These are phyloP conservation scores for Thymelicus sylvestris DNA, from an alignment of 2,888 invertebrate species.

Conservation along the genomic window DNA sequence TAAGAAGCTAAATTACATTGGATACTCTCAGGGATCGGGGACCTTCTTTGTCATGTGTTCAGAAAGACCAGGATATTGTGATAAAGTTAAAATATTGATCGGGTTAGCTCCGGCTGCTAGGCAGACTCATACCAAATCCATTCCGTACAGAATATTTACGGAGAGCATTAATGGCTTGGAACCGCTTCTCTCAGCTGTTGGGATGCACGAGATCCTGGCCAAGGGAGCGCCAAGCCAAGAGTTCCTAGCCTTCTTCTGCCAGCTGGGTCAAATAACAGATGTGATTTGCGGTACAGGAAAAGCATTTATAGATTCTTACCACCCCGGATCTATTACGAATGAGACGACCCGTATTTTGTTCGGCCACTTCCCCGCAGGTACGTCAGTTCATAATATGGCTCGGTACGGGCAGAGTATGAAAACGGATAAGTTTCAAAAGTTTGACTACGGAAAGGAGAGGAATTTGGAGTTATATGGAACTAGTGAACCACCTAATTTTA, in stretches of 20 bases:
- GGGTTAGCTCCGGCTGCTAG: constrained; percentile 86
- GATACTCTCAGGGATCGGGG: constrained; percentile 91
- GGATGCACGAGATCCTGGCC: constrained; percentile 58
- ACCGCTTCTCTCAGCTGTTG: constrained; percentile 46
- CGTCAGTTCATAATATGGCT: constrained; percentile 61
- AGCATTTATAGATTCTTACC: constrained; percentile 55
- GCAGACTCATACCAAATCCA: constrained; percentile 70
- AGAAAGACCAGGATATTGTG: constrained; percentile 86
- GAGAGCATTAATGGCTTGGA: constrained; percentile 47
- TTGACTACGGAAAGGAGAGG: constrained; percentile 58
- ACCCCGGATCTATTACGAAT: constrained; percentile 61
- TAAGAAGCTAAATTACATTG: constrained; percentile 78
- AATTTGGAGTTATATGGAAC: constrained; percentile 61
- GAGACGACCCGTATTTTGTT: constrained; percentile 55
- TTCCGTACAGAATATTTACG: constrained; percentile 47
- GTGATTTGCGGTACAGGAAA: constrained; percentile 50
- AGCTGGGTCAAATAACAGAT: constrained; percentile 50
- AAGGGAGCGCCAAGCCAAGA: constrained; percentile 60
- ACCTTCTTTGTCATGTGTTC: constrained; percentile 87
- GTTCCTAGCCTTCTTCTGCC: constrained; percentile 61
- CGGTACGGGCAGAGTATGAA: constrained; percentile 64
- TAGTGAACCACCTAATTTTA: constrained; percentile 59
- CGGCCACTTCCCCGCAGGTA: constrained; percentile 65
- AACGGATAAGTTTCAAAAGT: constrained; percentile 58
- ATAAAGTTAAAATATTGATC: constrained; percentile 85